A percentile compares a stretch with the other conserved stretches of the same genome.
Conservation (phyloP, 2,888 invertebrate genomes). For the Trachelus troglodyta region DNA sequence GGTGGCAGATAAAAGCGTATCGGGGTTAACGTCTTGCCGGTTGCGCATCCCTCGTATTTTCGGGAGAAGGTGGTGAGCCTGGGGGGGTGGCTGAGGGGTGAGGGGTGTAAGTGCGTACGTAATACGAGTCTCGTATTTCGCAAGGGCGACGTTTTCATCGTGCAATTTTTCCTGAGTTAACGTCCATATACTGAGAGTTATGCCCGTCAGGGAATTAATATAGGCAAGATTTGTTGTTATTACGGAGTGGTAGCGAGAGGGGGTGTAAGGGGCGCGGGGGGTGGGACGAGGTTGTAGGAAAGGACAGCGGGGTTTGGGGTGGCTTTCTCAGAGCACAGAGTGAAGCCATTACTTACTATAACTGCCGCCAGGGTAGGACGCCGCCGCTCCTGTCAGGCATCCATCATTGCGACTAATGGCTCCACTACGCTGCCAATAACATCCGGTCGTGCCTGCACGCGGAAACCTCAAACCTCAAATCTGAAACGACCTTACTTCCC, state of each 20-base stretch:
- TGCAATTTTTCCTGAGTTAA: slow-evolving; percentile 57
- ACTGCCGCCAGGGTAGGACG: slow-evolving; percentile 62
- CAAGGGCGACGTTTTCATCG: slow-evolving; percentile 55
- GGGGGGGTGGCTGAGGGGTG: neutral
- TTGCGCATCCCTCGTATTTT: slow-evolving; percentile 1
- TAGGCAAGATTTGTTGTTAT: slow-evolving; percentile 66
- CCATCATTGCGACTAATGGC: slow-evolving; percentile 66
- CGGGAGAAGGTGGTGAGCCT: neutral
- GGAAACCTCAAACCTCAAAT: slow-evolving; percentile 28
- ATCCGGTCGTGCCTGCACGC: slow-evolving; percentile 56
- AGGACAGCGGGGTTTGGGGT: slow-evolving; percentile 40
- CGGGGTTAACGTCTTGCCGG: neutral
- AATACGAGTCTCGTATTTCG: slow-evolving; percentile 53
- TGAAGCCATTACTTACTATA: slow-evolving; percentile 66
- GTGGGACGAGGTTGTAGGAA: slow-evolving; percentile 17
- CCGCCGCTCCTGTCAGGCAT: slow-evolving; percentile 63
- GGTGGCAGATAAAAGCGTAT: too few species aligned
- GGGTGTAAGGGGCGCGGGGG: slow-evolving; percentile 8
- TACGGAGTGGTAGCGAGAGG: slow-evolving; percentile 42
- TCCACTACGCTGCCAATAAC: slow-evolving; percentile 65
- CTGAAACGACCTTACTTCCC: slow-evolving; percentile 2
- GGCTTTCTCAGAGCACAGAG: slow-evolving; percentile 62
- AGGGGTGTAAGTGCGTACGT: slow-evolving; percentile 44
- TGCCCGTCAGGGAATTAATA: slow-evolving; percentile 64
- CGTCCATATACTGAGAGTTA: slow-evolving; percentile 58